Evolutionary conservation across 2,888 invertebrate species (phyloP).

Genomic region (Halictus ligatus): DNA sequence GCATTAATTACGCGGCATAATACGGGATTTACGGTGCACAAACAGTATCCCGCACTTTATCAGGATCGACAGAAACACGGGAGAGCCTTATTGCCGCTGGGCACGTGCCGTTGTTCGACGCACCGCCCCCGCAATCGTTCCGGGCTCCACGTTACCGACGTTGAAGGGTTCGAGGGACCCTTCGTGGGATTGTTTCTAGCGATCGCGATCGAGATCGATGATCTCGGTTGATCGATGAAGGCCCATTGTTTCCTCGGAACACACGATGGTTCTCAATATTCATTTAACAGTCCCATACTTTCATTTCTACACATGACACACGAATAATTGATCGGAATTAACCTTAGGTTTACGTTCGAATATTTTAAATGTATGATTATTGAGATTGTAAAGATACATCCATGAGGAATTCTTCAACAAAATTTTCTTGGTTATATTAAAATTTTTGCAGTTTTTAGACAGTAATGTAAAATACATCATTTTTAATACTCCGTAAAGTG

Average conservation of each 20-base stretch:
- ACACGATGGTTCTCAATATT: too few relatives aligned
- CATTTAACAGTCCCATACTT: too few relatives aligned
- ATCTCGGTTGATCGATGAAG: slow-evolving; percentile 8
- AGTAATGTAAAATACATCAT: too few relatives aligned
- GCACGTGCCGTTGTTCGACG: slow-evolving; percentile 7
- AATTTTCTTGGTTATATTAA: neutral
- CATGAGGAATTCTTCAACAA: neutral
- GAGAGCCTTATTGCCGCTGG: slow-evolving; percentile 28
- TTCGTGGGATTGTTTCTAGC: neutral
- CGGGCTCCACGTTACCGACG: neutral
- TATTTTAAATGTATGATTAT: too few relatives aligned
- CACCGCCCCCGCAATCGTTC: slow-evolving; percentile 9
- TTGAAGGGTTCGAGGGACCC: neutral
- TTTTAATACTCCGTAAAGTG: too few relatives aligned
- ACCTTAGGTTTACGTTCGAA: neutral
- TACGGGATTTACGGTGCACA: slow-evolving; percentile 23
- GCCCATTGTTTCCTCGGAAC: neutral
- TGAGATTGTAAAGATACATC: too few relatives aligned
- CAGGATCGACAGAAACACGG: slow-evolving; percentile 29
- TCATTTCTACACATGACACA: too few relatives aligned
- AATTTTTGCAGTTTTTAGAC: too few relatives aligned
- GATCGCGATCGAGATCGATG: neutral
- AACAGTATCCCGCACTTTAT: slow-evolving; percentile 29
- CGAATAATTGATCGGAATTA: neutral
- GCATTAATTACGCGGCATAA: slow-evolving; percentile 4